A percentile compares a stretch with the other conserved stretches of the same genome.
Conservation (phyloP, 2,797 vertebrate species). For the Petrocephalus sullivani region DNA sequence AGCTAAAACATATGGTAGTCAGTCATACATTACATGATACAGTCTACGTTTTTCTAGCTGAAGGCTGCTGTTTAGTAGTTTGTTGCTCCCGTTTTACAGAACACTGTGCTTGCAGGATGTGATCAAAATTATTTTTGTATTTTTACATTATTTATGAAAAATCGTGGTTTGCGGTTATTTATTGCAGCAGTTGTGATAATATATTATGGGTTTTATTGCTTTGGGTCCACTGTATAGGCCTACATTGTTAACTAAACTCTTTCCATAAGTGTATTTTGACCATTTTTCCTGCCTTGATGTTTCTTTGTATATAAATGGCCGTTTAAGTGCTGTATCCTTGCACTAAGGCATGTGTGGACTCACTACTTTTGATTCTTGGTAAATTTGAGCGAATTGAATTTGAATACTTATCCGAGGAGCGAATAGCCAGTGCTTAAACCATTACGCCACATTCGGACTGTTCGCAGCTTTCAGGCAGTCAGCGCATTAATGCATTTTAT, state of each 20-base stretch:
- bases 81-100: background rate
- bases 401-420: background rate
- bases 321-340: background rate
- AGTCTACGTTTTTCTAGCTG: background rate
- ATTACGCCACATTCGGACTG: background rate
- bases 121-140: constrained; percentile 17
- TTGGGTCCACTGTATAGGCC: background rate
- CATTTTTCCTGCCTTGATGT: background rate
- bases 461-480: background rate
- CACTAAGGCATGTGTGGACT: background rate
- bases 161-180: constrained; percentile 9
- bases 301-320: background rate
- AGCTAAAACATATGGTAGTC: background rate
- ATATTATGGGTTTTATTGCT: constrained; percentile 16
- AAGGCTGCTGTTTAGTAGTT: constrained; percentile 12
- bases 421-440: background rate
- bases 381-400: background rate
- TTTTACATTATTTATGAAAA: constrained; percentile 23
- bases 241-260: constrained; percentile 11
- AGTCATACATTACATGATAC: background rate
- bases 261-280: background rate
- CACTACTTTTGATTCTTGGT: background rate
- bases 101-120: constrained; percentile 9
- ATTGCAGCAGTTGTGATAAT: background rate
- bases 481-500: background rate